phyloP scores from a whole-genome alignment of 2,888 invertebrate species.

The Subacronicta megacephala region DNA sequence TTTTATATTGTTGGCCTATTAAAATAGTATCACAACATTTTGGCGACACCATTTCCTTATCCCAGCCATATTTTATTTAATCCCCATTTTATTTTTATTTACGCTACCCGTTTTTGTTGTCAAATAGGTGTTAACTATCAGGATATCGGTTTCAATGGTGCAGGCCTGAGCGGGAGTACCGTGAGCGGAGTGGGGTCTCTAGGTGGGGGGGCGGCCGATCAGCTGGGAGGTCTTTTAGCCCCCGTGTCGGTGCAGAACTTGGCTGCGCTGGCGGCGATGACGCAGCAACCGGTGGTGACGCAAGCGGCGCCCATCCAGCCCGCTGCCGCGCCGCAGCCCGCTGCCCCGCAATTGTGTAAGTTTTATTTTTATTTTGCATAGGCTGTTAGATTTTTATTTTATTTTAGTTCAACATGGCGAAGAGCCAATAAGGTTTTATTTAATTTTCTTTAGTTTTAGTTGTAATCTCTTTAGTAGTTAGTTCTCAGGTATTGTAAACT shows the following conservation, averaged over 20 bases:
- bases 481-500: background rate
- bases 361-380: conserved; percentile 51
- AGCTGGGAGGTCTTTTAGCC: conserved; percentile 95
- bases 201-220: conserved; percentile 93
- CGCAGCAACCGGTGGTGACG: conserved; percentile 89
- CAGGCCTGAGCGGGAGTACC: conserved; percentile 82
- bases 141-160: conserved; percentile 88
- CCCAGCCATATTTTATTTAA: conserved; percentile 21
- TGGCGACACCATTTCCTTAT: conserved; percentile 22
- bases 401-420: conserved; percentile 6
- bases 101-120: conserved; percentile 46
- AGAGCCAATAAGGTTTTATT: conserved; percentile 6
- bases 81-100: conserved; percentile 56
- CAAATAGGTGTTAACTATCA: conserved; percentile 86
- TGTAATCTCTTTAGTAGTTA: background rate
- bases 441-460: conserved; percentile 1
- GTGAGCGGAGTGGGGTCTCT: conserved; percentile 69
- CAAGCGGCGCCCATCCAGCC: conserved; percentile 85
- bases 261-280: conserved; percentile 96
- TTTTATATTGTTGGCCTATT: no score
- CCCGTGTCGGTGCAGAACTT: conserved; percentile 97
- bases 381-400: conserved; percentile 22
- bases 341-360: conserved; percentile 85
- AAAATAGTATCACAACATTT: no score
- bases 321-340: conserved; percentile 76